Percentiles rank a stretch among this genome's conserved stretches.
Conservation (phyloP, 2,888 invertebrate species). For the Sericinus montela region DNA sequence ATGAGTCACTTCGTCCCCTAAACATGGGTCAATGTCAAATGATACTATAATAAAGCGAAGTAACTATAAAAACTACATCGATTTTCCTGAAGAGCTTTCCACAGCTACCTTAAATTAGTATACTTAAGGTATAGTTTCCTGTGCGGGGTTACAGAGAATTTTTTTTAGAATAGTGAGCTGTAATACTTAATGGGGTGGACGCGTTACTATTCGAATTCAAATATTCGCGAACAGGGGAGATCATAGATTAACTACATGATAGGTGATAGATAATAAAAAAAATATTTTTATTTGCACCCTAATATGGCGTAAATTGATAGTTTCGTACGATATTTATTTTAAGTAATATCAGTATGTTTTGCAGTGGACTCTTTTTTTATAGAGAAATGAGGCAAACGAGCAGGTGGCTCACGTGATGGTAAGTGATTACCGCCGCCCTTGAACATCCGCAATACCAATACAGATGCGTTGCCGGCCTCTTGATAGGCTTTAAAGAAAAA, state of each 20-base stretch:
- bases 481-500: too few relatives aligned
- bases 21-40: slow-evolving; percentile 50
- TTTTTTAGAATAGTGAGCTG: slow-evolving; percentile 28
- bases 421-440: too few relatives aligned
- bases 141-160: neutral
- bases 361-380: too few relatives aligned
- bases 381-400: too few relatives aligned
- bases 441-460: too few relatives aligned
- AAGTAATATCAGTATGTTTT: too few relatives aligned
- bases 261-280: neutral
- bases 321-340: too few relatives aligned
- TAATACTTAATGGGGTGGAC: slow-evolving; percentile 43
- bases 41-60: slow-evolving; percentile 25
- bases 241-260: slow-evolving; percentile 15
- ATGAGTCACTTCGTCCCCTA: slow-evolving; percentile 33
- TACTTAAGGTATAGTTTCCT: slow-evolving; percentile 8
- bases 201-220: too few relatives aligned
- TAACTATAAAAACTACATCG: slow-evolving; percentile 18
- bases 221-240: slow-evolving; percentile 35
- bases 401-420: too few relatives aligned
- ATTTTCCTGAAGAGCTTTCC: neutral
- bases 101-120: neutral
- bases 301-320: neutral
- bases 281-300: neutral
- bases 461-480: too few relatives aligned